A percentile compares a stretch with the other conserved stretches of the same genome.
phyloP scores from a whole-genome alignment of 2,797 vertebrate species.

The Malacoctenus gilli region DNA sequence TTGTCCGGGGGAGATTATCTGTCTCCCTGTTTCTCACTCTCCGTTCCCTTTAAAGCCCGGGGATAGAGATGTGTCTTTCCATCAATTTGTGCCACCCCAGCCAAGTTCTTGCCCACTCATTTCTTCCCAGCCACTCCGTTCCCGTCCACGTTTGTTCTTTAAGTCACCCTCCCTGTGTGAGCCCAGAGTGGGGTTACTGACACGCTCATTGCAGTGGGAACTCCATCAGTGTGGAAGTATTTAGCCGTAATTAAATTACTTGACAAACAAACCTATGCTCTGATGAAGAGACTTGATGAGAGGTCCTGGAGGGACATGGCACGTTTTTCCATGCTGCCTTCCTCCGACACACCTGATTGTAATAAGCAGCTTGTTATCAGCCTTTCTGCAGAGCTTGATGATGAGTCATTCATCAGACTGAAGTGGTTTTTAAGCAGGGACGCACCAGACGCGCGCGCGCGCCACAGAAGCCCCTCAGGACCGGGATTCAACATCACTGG shows the following conservation, averaged over 20 bases:
- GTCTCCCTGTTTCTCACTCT: conserved; percentile 1
- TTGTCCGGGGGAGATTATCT: conserved; percentile 3
- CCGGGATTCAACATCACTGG: no score
- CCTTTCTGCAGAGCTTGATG: no score
- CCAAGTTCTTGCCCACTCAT: conserved; percentile 2
- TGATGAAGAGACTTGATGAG: background rate
- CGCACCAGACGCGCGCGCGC: no score
- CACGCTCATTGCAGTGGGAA: background rate
- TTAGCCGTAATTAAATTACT: conserved; percentile 7
- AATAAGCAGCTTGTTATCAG: no score
- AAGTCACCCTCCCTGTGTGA: conserved; percentile 5
- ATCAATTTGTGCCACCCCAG: background rate
- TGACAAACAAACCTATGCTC: background rate
- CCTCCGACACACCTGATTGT: no score
- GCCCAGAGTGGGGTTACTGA: background rate
- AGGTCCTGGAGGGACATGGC: no score
- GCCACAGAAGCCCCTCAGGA: no score
- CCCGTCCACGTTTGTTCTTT: background rate
- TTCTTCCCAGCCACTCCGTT: conserved; percentile 8
- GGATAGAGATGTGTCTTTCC: conserved; percentile 7
- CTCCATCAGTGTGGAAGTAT: background rate
- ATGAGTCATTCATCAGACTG: no score
- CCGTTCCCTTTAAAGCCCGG: conserved; percentile 6
- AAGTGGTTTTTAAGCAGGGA: no score
- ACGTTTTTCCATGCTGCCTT: no score